phyloP scores from a whole-genome alignment of 92 coral and sea anemone genomes.

The Heteractis magnifica region DNA sequence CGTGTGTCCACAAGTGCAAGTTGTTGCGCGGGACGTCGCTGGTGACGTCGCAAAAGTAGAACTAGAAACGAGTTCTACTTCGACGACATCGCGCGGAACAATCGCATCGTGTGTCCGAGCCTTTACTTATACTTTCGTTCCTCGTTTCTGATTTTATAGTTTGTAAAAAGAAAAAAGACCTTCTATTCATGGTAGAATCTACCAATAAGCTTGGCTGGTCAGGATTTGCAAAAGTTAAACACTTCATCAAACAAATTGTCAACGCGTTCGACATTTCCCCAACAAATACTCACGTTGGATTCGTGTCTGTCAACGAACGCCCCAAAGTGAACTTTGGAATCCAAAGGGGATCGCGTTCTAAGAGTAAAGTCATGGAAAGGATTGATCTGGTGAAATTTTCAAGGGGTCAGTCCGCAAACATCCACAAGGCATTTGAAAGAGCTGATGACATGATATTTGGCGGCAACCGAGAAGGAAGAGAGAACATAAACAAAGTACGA shows the following conservation, averaged over 20 bases:
- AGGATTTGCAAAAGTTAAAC: constrained; percentile 53
- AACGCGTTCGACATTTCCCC: constrained; percentile 57
- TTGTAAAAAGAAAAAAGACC: constrained; percentile 31
- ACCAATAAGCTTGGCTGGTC: constrained; percentile 32
- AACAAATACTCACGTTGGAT: constrained; percentile 47
- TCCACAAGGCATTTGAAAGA: constrained; percentile 32
- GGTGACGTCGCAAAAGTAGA: too few relatives aligned
- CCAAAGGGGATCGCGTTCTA: constrained; percentile 19
- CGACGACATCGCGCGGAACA: neutral
- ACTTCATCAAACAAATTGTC: constrained; percentile 57
- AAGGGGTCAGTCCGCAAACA: constrained; percentile 17
- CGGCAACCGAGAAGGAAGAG: constrained; percentile 40
- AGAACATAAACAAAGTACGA: constrained; percentile 45
- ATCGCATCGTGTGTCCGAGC: neutral
- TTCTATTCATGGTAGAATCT: constrained; percentile 45
- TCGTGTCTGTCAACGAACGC: constrained; percentile 47
- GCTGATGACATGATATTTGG: constrained; percentile 38
- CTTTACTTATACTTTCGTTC: too few relatives aligned
- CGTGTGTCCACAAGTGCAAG: neutral
- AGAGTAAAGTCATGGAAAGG: constrained; percentile 28
- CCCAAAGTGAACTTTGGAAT: constrained; percentile 53
- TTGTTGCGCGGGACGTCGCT: neutral
- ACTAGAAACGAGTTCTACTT: too few relatives aligned
- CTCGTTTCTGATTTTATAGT: constrained; percentile 7
- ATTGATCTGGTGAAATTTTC: constrained; percentile 42